Evolutionary conservation across 2,113 vertebrate genomes (phyloP), one percentile per base, ranked within the genome.

Genomic region (Heptranchias perlo): DNA sequence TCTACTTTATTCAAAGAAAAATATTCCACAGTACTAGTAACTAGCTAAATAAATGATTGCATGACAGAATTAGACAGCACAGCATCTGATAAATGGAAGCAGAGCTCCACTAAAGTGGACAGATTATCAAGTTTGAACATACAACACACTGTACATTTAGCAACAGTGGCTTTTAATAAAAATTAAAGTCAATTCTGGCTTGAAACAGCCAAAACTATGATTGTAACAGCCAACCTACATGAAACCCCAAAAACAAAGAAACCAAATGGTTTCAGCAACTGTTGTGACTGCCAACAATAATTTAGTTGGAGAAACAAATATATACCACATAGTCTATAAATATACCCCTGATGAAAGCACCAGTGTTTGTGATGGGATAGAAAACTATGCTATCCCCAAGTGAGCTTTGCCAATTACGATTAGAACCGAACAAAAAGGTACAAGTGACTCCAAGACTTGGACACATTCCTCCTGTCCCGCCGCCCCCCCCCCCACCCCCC

Each of bases 1-100:
- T 99, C 99, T 99, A 99, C 99, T 99, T 96, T 98, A 98, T 98
- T 96, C 54, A 94, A 96, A 96, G 64, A 96, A 95, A 94, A 97
- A 97, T 98, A 97, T 97, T 97, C 97, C 98, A 98, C 97, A 96
- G 97, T 97, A 98, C 97, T 98, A 98, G 84, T 97, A 98, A 97
- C 97, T 97, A 98, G 97, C 97, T 98, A 97, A 96, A 96, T 96
- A 96, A 95, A 73, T 69, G 94, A 95, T 95, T 23, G 94, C 94
- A 96, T 96, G 97, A 98, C 97, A 97, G 97, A 97, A 97, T 97
- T 96, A 97, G 98, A 98, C 98, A 98, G 98, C 98, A 98, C 97
- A 98, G 97, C 97, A 96, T 98, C 97, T 97, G 96, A 97, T 97
- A 98, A 97, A 97, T 96, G 97, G 97, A 97, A 97, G 97, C 97